phyloP scores from a whole-genome alignment of 2,113 vertebrate genomes.

The Sylvietta virens region DNA sequence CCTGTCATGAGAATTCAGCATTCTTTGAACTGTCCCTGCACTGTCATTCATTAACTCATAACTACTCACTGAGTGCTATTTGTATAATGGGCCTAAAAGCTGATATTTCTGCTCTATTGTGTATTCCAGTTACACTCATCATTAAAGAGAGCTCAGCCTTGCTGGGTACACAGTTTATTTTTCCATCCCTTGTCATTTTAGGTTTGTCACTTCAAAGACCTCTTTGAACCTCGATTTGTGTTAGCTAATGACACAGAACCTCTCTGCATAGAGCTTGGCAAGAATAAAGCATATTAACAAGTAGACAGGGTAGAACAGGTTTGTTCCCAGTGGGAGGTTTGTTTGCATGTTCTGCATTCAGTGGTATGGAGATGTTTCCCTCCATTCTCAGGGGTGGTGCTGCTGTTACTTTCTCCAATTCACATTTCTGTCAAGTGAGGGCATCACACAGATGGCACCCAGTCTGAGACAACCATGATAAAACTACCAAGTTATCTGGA shows the following conservation, averaged over 20 bases:
- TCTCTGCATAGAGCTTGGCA: neutral
- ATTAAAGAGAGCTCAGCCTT: neutral
- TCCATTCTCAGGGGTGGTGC: neutral
- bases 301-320: neutral
- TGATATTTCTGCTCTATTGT: neutral
- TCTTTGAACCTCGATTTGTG: conserved; percentile 23
- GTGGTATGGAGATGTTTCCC: neutral
- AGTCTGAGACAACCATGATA: neutral
- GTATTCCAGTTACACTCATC: neutral
- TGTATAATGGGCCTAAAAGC: neutral
- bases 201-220: conserved; percentile 36
- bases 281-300: neutral
- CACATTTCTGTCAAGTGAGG: neutral
- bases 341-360: neutral
- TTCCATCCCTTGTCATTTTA: neutral
- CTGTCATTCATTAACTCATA: neutral
- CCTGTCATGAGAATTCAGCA: neutral
- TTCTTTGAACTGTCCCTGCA: neutral
- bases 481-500: neutral
- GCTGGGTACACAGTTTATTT: conserved; percentile 6
- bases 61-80: neutral
- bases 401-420: neutral
- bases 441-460: neutral
- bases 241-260: conserved; percentile 22
- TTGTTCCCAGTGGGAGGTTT: conserved; percentile 20